Base-by-base conservation (phyloP, 2,797 vertebrate species). In the Silurus lanzhouensis region DNA sequence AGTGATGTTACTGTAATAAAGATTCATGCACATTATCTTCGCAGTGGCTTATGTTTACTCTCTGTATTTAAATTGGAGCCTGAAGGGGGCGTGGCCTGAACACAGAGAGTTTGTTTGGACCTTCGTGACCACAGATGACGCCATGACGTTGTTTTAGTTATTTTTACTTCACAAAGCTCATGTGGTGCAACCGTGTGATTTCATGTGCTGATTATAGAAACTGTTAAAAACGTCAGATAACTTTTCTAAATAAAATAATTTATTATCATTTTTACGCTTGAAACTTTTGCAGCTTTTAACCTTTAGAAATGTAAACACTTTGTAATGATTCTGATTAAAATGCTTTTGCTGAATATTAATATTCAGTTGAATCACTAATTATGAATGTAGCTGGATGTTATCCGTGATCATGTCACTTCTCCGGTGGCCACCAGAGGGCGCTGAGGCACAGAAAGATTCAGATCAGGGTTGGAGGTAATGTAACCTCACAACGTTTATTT, bases 71-170 rank as follows among this genome's bases (percentile, higher is more conserved):
- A 5, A 67, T 27, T 17, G 14, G 22, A 74, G 20, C 10, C 44
- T 74, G 22, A 74, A 52, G 44, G 52, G 71, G 71, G 71, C 46
- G 46, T 74, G 71, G 71, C 71, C 38, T 15, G 52, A 52, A 75
- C 25, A 46, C 13, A 31, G 20, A 22, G 8, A 0, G 7, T 20
- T 71, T 3, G 0, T 38, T 17, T 38, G 12, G 5, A 12, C 7
- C 31, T 1, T 3, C 17, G 9, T 70, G 31, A 10, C 38, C 68
- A 38, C 38, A 17, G 68, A 71, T 70, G 31, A 70, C 19, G 15
- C 6, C 48, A 52, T 7, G 6, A 52, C 48, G 8, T 52, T 52
- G 48, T 52, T 52, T 52, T 52, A 52, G 6, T 52, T 7, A 52
- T 52, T 52, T 31, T 67, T 4, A 22, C 20, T 9, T 63, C 6